phyloP scores from a whole-genome alignment of 2,888 invertebrate species.

The Belgica antarctica region DNA sequence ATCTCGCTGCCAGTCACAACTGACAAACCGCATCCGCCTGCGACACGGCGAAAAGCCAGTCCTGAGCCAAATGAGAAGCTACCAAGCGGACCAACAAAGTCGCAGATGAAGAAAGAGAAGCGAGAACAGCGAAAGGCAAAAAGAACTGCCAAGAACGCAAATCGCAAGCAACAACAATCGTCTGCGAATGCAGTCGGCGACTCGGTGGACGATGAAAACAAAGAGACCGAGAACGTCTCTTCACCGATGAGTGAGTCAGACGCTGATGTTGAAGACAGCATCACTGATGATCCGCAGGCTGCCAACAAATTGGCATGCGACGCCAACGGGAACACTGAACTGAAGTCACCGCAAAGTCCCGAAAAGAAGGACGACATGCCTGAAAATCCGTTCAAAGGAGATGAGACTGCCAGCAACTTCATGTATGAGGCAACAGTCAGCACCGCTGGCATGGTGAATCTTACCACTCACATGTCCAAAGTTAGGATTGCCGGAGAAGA shows the following conservation, averaged over 20 bases:
- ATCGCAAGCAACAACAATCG: constrained; percentile 47
- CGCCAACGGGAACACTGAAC: constrained; percentile 52
- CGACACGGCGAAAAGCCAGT: constrained; percentile 57
- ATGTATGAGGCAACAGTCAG: constrained; percentile 51
- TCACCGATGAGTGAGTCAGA: constrained; percentile 71
- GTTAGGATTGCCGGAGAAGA: constrained; percentile 11
- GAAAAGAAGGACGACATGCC: constrained; percentile 62
- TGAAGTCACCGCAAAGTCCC: constrained; percentile 48
- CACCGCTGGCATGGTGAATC: constrained; percentile 14
- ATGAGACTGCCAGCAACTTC: constrained; percentile 52
- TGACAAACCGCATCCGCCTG: constrained; percentile 71
- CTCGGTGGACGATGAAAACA: neutral
- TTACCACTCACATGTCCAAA: constrained; percentile 20
- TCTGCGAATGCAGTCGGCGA: constrained; percentile 45
- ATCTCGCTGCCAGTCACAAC: constrained; percentile 85
- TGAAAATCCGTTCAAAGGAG: constrained; percentile 59
- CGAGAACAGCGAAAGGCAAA: constrained; percentile 57
- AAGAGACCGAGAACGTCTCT: constrained; percentile 43
- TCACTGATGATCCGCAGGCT: constrained; percentile 58
- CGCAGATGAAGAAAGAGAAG: constrained; percentile 62
- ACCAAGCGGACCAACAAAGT: constrained; percentile 56
- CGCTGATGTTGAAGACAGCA: constrained; percentile 78
- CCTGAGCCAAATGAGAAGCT: constrained; percentile 49
- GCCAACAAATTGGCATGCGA: constrained; percentile 48
- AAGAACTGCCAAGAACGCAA: constrained; percentile 50